Base-by-base conservation (phyloP, 2,113 vertebrate species). In the Oryzias celebensis region DNA sequence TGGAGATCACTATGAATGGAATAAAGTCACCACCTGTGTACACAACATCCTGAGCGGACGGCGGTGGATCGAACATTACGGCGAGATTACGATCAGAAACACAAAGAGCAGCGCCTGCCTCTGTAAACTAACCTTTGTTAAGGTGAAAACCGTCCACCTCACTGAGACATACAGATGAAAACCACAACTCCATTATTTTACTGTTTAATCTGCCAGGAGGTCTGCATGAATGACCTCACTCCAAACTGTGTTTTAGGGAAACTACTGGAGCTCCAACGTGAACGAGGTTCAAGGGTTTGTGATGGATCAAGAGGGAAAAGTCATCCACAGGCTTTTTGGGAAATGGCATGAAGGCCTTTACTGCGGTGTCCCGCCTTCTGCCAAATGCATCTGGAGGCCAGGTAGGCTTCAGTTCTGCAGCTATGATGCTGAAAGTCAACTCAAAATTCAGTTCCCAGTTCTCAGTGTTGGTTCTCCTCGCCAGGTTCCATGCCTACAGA, bases 271-370 rank as follows among this genome's bases (percentile, higher is more conserved):
- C 81, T 98, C 97, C 12, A 98, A 94, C 58, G 95, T 96, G 48
- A 99, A 99, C 74, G 97, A 99, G 78, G 93, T 99, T 57, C 97
- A 99, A 80, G 97, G 97, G 5, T 93, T 97, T 60, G 93, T 99
- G 73, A 98, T 98, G 90, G 97, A 98, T 70, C 96, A 98, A 77
- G 97, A 98, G 80, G 97, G 97, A 41, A 98, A 98, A 80, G 94
- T 95, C 58, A 93, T 97, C 26, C 96, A 97, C 85, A 93, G 96
- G 51, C 94, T 99, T 2, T 99, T 99, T 87, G 97, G 97, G 26
- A 99, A 98, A 80, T 99, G 97, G 97, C 97, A 98, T 0, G 97
- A 99, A 84, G 96, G 96, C 3, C 91, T 99, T 62, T 99, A 94
- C 68, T 98, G 97, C 41, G 97, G 97, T 0, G 91, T 98, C 75